Conservation (phyloP, 2,113 vertebrate genomes). For the Merops nubicus region DNA sequence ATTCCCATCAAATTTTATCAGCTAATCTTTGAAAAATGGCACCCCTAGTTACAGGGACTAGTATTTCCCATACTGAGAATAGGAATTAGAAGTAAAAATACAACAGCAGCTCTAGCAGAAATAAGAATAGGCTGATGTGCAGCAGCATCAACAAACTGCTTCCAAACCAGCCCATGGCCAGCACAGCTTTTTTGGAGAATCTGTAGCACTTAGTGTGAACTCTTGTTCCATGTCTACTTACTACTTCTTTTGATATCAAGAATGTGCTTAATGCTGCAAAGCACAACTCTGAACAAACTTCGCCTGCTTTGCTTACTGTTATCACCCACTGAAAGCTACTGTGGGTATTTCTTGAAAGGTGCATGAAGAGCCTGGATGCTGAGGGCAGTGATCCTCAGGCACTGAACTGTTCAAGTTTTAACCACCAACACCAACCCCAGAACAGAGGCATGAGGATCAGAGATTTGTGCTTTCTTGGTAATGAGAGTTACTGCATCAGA, state of each 20-base stretch:
- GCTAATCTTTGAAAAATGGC: background rate
- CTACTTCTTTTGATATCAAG: background rate
- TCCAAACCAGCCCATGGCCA: background rate
- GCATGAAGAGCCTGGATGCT: fast-evolving
- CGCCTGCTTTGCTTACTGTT: background rate
- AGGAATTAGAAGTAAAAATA: background rate
- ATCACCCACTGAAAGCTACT: background rate
- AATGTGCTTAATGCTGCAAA: background rate
- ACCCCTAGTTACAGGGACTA: background rate
- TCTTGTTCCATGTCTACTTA: background rate
- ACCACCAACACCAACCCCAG: background rate
- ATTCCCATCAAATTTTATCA: background rate
- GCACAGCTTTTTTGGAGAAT: background rate
- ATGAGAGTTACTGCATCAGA: background rate
- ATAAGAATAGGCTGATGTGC: background rate
- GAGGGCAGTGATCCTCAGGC: fast-evolving
- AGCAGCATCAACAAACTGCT: background rate
- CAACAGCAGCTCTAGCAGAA: background rate
- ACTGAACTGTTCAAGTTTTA: fast-evolving
- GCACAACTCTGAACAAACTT: background rate
- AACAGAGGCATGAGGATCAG: background rate
- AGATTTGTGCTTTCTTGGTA: background rate
- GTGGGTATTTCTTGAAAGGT: fast-evolving
- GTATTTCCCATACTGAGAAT: background rate
- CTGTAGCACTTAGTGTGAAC: background rate